phyloP scores from a whole-genome alignment of 2,113 vertebrate species.

The Pteropus alecto region DNA sequence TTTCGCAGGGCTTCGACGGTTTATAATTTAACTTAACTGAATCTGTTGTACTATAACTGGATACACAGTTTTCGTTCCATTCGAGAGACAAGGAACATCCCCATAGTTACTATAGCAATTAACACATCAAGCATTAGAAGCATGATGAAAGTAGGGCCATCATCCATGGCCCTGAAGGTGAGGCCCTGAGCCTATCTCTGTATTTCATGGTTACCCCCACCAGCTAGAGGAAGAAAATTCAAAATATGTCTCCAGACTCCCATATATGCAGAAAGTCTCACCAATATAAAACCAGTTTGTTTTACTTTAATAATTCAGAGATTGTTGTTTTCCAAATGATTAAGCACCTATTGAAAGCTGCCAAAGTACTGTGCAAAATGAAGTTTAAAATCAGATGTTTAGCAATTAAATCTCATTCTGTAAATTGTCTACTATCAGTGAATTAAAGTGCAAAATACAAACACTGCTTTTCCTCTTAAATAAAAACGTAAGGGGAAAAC shows the following conservation, averaged over 20 bases:
- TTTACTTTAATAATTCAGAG: constrained; percentile 19
- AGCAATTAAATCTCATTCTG: constrained; percentile 32
- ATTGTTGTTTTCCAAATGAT: background rate
- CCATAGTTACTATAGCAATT: background rate
- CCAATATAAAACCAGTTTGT: background rate
- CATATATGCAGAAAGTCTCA: background rate
- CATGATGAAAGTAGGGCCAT: background rate
- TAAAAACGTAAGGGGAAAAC: constrained; percentile 23
- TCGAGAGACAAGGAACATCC: background rate
- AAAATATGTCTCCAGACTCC: background rate
- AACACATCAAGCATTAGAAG: background rate
- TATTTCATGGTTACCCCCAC: background rate
- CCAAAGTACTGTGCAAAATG: background rate
- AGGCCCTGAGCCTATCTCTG: background rate
- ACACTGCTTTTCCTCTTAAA: constrained; percentile 3
- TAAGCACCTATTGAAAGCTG: constrained; percentile 14
- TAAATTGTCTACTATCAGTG: background rate
- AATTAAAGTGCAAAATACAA: background rate
- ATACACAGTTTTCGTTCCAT: background rate
- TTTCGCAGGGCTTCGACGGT: background rate
- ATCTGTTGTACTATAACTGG: background rate
- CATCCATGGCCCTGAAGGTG: background rate
- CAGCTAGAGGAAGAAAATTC: background rate
- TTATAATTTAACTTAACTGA: constrained; percentile 14
- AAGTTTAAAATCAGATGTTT: background rate